Conservation (phyloP, 2,888 invertebrate species). For the Elaeidobius kamerunicus region DNA sequence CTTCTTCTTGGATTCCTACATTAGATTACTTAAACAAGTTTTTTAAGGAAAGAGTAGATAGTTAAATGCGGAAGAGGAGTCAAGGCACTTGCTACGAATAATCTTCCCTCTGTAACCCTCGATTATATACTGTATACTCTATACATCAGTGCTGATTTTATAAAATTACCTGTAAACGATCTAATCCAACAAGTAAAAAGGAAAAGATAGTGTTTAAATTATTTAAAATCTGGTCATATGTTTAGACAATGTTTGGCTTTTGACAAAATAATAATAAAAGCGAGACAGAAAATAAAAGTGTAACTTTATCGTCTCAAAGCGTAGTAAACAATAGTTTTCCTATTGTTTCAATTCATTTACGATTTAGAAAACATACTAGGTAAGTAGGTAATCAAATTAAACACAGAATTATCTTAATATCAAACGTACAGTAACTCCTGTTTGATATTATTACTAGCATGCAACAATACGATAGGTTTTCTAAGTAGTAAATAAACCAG, state of each 20-base stretch:
- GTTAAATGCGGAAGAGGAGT: neutral
- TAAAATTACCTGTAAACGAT: neutral
- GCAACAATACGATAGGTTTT: too few species aligned
- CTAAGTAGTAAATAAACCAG: too few species aligned
- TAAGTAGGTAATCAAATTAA: too few species aligned
- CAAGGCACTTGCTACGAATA: neutral
- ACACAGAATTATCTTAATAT: too few species aligned
- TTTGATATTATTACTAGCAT: too few species aligned
- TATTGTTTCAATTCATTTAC: too few species aligned
- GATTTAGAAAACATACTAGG: too few species aligned
- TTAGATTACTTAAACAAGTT: neutral
- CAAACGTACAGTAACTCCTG: too few species aligned
- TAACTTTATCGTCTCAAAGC: neutral
- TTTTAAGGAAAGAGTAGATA: neutral
- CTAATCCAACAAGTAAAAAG: neutral
- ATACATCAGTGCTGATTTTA: neutral
- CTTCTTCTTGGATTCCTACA: neutral
- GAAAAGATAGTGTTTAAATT: neutral
- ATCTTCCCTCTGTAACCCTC: too few species aligned
- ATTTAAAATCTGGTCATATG: neutral
- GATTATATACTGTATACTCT: neutral
- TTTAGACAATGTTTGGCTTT: conserved; percentile 1
- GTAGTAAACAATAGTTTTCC: too few species aligned
- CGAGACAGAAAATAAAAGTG: neutral
- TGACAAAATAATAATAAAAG: neutral